These are phyloP conservation scores for Emys orbicularis DNA, from an alignment of 2,797 vertebrate species.

Conservation along the genomic window DNA sequence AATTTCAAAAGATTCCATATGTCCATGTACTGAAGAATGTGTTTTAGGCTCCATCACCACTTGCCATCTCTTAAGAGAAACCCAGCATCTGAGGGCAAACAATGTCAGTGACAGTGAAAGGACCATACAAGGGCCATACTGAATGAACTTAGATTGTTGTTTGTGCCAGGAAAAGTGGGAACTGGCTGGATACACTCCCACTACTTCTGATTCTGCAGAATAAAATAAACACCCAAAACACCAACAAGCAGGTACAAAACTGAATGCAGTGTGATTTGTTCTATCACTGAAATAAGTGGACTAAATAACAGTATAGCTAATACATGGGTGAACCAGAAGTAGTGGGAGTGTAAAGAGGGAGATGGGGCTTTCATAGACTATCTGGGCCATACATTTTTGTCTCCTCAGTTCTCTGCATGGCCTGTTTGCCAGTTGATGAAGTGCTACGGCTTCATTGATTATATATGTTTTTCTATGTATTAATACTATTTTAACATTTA, in stretches of 20 bases:
- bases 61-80: background rate
- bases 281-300: background rate
- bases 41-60: background rate
- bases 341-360: background rate
- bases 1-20: fast-evolving
- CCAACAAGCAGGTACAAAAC: background rate
- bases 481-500: background rate
- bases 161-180: background rate
- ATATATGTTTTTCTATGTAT: background rate
- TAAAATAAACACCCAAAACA: background rate
- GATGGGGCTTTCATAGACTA: background rate
- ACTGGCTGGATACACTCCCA: background rate
- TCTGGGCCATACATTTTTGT: background rate
- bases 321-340: background rate
- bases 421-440: background rate
- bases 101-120: background rate
- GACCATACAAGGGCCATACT: background rate
- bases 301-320: background rate
- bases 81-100: fast-evolving
- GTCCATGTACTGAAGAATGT: background rate
- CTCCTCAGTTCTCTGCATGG: background rate
- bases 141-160: background rate
- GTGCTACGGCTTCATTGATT: background rate
- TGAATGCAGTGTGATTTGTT: background rate
- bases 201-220: background rate